Percentiles rank a stretch among this genome's conserved stretches.
These are phyloP conservation scores for Drosophila bunnanda DNA, from an alignment of 2,888 invertebrate genomes.

Conservation along the genomic window DNA sequence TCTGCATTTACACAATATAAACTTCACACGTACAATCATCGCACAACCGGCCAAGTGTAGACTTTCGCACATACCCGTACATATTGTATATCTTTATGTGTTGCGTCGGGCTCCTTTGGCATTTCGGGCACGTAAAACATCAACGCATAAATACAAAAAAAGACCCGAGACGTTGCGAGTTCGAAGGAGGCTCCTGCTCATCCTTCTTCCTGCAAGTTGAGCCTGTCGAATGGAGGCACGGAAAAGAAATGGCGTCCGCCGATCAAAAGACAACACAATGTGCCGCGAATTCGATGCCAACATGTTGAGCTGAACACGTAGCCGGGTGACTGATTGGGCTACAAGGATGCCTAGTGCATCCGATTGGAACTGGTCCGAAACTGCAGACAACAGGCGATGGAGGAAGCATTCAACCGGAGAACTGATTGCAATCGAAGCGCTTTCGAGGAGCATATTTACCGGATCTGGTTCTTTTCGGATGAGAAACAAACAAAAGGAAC, in stretches of 20 bases:
- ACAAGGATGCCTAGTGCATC: constrained; percentile 41
- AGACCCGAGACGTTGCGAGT: constrained; percentile 35
- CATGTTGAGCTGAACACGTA: constrained; percentile 36
- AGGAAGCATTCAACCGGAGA: constrained; percentile 24
- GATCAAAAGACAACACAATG: constrained; percentile 49
- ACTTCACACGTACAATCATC: constrained; percentile 61
- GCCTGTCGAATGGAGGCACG: constrained; percentile 39
- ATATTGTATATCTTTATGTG: constrained; percentile 18
- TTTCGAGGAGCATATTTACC: background rate
- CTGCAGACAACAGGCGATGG: constrained; percentile 19
- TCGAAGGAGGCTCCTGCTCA: constrained; percentile 27
- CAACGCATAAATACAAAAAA: constrained; percentile 75
- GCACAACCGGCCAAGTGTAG: constrained; percentile 21
- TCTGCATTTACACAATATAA: constrained; percentile 69
- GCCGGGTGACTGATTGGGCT: constrained; percentile 44
- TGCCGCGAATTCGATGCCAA: constrained; percentile 29
- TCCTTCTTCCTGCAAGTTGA: constrained; percentile 32
- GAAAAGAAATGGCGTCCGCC: constrained; percentile 43
- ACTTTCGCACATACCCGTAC: constrained; percentile 28
- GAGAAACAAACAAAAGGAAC: background rate
- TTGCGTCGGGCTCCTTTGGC: constrained; percentile 46
- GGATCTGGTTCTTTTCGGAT: constrained; percentile 7
- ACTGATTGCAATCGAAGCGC: constrained; percentile 1
- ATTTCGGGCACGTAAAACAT: constrained; percentile 80
- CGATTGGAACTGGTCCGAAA: constrained; percentile 35